Base-by-base conservation (phyloP, 2,888 invertebrate species). In the Meiosimyza platycephala region DNA sequence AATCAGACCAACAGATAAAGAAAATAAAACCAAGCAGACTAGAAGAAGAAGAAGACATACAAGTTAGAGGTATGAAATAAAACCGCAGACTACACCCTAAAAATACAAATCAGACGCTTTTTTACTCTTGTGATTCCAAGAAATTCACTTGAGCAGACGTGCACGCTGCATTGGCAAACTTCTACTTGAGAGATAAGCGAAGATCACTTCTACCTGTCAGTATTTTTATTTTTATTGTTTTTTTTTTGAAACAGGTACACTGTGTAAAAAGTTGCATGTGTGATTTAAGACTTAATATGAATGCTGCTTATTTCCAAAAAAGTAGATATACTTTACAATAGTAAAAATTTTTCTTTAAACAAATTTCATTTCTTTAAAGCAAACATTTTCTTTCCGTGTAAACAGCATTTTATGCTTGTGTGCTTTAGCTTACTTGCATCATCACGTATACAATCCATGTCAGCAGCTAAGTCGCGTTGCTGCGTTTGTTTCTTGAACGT, bases 341-440 rank as follows among this genome's bases (percentile, higher is more conserved):
- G 13, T 40, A 33, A 15, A 11, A n/a, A n/a, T n/a, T 28, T 52
- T 55, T 67, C 9, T 59, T 68, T 12, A 28, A 28, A 28, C 3
- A 4, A 28, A 28, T 65, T 52, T 28, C 9, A 12, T 15, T 18
- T 13, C 57, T 72, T 74, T 40, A 7, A 9, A 40, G 6, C 6
- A 40, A 40, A 40, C 9, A 9, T 40, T 40, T 40, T 40, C 40
- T 40, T 9, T 9, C 40, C 4, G 40, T 40, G 40, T 40, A 9
- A 40, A 40, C 6, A 40, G 9, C 9, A 40, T 5, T 40, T 7
- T 40, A 40, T 40, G 9, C 1, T 15, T 22, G 40, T 40, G 13
- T 15, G 40, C 69, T 69, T 40, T 13, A 40, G 40, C 69, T 69
- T 69, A 69, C 69, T 69, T 51, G 51, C 33, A 33, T 50, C 69